A percentile compares a stretch with the other conserved stretches of the same genome.
These are phyloP conservation scores for Sympetrum striolatum DNA, from an alignment of 2,888 invertebrate species.

Conservation along the genomic window DNA sequence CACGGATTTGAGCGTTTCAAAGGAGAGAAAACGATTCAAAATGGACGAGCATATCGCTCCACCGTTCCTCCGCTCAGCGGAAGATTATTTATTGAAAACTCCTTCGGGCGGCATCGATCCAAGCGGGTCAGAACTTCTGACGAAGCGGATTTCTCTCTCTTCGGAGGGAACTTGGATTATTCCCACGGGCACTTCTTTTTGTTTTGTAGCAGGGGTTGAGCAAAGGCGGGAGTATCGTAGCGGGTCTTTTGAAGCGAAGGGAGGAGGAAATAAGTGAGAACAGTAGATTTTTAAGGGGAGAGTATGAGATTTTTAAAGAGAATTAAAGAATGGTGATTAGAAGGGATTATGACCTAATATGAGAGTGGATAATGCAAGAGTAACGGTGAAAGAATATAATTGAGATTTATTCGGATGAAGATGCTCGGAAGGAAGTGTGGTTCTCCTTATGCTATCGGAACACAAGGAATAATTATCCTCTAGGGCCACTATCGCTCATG, in stretches of 20 bases:
- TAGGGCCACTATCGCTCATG: no score
- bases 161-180: constrained; percentile 19
- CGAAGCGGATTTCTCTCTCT: constrained; percentile 30
- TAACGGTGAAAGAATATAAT: no score
- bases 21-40: constrained; percentile 15
- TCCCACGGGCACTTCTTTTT: not conserved
- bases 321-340: not conserved
- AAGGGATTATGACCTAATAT: not conserved
- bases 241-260: not conserved
- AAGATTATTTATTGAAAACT: constrained; percentile 39
- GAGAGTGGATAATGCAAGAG: no score
- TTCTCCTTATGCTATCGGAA: no score
- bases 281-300: not conserved
- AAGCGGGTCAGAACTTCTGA: constrained; percentile 29
- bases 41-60: not conserved
- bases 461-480: no score
- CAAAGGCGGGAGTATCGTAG: not conserved
- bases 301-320: not conserved
- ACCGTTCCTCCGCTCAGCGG: not conserved
- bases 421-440: no score
- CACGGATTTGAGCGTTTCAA: not conserved
- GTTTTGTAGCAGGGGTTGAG: not conserved
- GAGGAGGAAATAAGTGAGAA: not conserved
- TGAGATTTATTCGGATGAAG: no score
- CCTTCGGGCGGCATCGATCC: constrained; percentile 33